These are phyloP conservation scores for Odontophorus gujanensis DNA, from an alignment of 2,113 vertebrate species.

Conservation along the genomic window DNA sequence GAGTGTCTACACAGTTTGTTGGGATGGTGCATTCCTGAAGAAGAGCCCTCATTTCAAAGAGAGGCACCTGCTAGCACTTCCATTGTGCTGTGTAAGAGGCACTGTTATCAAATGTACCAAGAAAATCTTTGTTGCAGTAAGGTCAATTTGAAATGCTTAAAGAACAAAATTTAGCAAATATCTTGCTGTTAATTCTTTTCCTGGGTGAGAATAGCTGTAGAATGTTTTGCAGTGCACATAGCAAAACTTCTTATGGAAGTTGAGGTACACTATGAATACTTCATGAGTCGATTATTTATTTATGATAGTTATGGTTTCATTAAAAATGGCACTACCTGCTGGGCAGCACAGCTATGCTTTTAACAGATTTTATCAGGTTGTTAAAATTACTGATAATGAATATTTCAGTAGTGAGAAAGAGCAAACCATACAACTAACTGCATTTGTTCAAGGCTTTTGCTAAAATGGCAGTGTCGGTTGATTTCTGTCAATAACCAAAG, in stretches of 20 bases:
- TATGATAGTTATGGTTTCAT: constrained; percentile 74
- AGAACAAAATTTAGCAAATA: neutral
- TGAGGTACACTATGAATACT: constrained; percentile 74
- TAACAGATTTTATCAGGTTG: constrained; percentile 80
- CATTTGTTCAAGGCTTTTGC: constrained; percentile 39
- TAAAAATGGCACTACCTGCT: constrained; percentile 80
- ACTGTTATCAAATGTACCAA: neutral
- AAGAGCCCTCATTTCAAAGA: neutral
- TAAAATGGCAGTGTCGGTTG: constrained; percentile 58
- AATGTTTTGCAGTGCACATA: neutral
- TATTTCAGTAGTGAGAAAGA: constrained; percentile 80
- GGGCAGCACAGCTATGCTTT: constrained; percentile 80
- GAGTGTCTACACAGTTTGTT: accelerated
- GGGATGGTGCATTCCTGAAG: neutral
- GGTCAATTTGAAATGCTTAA: neutral
- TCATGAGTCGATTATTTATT: constrained; percentile 78
- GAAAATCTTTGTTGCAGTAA: neutral
- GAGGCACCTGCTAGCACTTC: neutral
- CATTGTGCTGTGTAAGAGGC: neutral
- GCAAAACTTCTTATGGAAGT: constrained; percentile 35
- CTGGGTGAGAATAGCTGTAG: neutral
- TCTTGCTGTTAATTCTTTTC: neutral
- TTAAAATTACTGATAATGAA: constrained; percentile 80
- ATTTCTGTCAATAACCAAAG: constrained; percentile 60
- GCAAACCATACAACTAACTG: constrained; percentile 70